Conservation (phyloP, 1,140 invertebrate species). For the Holcopasites calliopsidis region DNA sequence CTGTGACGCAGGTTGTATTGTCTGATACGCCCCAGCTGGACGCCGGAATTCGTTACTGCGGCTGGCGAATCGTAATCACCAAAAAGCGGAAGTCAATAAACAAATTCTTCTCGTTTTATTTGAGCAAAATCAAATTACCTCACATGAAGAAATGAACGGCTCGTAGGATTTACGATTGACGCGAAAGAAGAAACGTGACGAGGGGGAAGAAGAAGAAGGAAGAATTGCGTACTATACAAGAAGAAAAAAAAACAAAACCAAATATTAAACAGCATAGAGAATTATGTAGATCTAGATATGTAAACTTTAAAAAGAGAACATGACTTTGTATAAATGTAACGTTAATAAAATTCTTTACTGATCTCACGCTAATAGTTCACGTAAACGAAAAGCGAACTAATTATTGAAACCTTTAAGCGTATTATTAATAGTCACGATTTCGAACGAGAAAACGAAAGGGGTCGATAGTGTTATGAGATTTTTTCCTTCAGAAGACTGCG, state of each 20-base stretch:
- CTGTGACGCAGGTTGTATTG: slow-evolving; percentile 48
- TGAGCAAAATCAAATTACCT: slow-evolving; percentile 80
- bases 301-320: slow-evolving; percentile 59
- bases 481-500: slow-evolving; percentile 66
- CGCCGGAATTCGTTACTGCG: slow-evolving; percentile 47
- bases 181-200: neutral
- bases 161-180: slow-evolving; percentile 14
- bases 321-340: slow-evolving; percentile 74
- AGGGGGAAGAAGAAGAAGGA: slow-evolving; percentile 7
- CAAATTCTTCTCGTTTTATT: slow-evolving; percentile 77
- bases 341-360: slow-evolving; percentile 71
- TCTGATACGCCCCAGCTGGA: slow-evolving; percentile 46
- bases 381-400: slow-evolving; percentile 51
- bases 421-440: slow-evolving; percentile 56
- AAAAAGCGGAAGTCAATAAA: slow-evolving; percentile 79
- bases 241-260: slow-evolving; percentile 74
- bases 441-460: slow-evolving; percentile 52
- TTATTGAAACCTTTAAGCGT: slow-evolving; percentile 55
- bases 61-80: slow-evolving; percentile 62
- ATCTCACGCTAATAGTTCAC: slow-evolving; percentile 72
- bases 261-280: slow-evolving; percentile 73
- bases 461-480: slow-evolving; percentile 61
- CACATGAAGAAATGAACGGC: slow-evolving; percentile 70
- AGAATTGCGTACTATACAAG: slow-evolving; percentile 62
- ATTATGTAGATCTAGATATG: slow-evolving; percentile 64